Percentiles rank a stretch among this genome's conserved stretches.
These are phyloP conservation scores for Lottia gigantea DNA, from an alignment of 2,888 invertebrate genomes.

Conservation along the genomic window DNA sequence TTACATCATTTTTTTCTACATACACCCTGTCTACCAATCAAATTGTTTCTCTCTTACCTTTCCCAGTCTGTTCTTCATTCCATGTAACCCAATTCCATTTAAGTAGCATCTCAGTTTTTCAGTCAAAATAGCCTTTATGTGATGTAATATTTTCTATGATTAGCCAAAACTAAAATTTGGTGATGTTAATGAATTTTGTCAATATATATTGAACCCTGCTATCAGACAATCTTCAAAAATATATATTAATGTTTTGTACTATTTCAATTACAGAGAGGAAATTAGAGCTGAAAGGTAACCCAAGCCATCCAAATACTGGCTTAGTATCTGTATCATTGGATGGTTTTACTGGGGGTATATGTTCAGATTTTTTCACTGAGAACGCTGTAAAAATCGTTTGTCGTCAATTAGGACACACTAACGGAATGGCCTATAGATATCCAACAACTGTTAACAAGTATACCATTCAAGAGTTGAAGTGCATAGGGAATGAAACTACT, in stretches of 20 bases:
- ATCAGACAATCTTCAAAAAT: too few species aligned
- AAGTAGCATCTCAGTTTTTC: too few species aligned
- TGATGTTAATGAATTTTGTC: too few species aligned
- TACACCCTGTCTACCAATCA: too few species aligned
- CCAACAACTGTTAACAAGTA: background rate
- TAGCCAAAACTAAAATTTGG: too few species aligned
- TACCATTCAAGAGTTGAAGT: background rate
- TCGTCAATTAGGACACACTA: background rate
- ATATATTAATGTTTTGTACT: background rate
- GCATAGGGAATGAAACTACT: background rate
- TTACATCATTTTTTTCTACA: too few species aligned
- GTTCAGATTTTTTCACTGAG: background rate
- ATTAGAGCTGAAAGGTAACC: background rate
- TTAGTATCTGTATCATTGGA: background rate
- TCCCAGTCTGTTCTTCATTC: too few species aligned
- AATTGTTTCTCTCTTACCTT: too few species aligned
- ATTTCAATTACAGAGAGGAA: background rate
- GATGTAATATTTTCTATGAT: too few species aligned
- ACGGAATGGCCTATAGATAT: background rate
- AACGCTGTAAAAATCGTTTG: background rate
- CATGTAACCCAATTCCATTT: too few species aligned
- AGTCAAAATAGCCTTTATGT: too few species aligned
- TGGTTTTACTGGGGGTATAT: background rate
- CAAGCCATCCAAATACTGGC: background rate
- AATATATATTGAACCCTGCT: too few species aligned